Evolutionary conservation across 2,797 vertebrate genomes (phyloP).

Genomic region (Urocyon cinereoargenteus): DNA sequence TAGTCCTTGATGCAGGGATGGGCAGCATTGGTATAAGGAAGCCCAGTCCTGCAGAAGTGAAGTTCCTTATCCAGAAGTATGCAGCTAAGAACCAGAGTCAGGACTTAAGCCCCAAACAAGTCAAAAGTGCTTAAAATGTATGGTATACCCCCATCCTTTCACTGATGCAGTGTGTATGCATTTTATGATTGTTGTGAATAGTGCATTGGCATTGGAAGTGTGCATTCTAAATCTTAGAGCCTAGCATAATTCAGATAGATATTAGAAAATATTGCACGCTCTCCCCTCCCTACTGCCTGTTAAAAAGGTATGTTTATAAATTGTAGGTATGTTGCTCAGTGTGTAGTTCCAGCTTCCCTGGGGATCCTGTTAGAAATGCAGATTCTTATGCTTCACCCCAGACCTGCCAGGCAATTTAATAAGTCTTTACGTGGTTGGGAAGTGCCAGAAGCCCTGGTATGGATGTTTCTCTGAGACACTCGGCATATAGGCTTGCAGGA

Average conservation of each 20-base stretch:
- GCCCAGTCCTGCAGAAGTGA: neutral
- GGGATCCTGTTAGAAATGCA: neutral
- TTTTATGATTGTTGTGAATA: neutral
- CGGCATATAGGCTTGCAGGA: neutral
- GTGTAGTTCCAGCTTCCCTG: neutral
- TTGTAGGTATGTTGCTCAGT: neutral
- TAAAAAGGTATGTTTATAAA: neutral
- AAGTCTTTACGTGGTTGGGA: neutral
- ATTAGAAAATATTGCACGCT: neutral
- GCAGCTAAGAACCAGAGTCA: neutral
- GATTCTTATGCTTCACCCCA: neutral
- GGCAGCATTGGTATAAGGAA: neutral
- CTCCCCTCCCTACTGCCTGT: neutral
- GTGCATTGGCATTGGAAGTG: neutral
- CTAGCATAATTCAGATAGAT: neutral
- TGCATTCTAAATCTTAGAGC: neutral
- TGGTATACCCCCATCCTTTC: neutral
- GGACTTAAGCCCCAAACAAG: neutral
- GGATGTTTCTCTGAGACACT: neutral
- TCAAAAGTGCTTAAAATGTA: neutral
- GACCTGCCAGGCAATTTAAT: neutral
- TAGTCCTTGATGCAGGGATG: neutral
- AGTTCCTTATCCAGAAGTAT: neutral
- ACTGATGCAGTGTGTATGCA: fast-evolving
- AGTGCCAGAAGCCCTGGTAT: fast-evolving